Percentiles rank a stretch among this genome's conserved stretches.
Conservation (phyloP, 2,888 invertebrate genomes). For the Dryadula phaetusa region DNA sequence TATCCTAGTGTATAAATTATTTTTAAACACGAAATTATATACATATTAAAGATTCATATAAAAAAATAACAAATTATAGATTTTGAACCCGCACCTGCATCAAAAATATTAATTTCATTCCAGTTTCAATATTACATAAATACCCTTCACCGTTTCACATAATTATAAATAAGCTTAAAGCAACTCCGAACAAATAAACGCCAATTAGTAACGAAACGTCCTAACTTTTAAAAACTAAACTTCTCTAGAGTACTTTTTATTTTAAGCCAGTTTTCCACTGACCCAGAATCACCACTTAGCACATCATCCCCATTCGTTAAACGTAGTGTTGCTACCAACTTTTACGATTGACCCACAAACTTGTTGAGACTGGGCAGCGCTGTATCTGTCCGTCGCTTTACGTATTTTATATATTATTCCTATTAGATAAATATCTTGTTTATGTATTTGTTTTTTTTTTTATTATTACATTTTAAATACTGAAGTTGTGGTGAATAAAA, state of each 20-base stretch:
- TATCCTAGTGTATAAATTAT: too few species aligned
- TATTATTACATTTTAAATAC: too few species aligned
- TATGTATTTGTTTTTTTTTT: too few species aligned
- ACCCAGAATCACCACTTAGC: slow-evolving; percentile 35
- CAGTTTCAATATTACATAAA: background rate
- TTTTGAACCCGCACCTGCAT: too few species aligned
- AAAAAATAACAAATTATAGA: too few species aligned
- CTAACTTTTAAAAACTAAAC: slow-evolving; percentile 20
- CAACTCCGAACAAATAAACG: slow-evolving; percentile 6
- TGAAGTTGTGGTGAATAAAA: too few species aligned
- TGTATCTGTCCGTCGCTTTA: background rate
- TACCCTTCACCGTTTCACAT: background rate
- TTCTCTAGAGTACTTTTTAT: slow-evolving; percentile 10
- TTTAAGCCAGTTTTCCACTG: slow-evolving; percentile 28
- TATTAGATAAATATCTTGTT: too few species aligned
- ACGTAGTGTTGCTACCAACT: slow-evolving; percentile 44
- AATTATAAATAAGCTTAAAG: slow-evolving; percentile 6
- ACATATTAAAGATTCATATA: too few species aligned
- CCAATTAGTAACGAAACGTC: slow-evolving; percentile 26
- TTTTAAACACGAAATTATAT: too few species aligned
- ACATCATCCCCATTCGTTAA: slow-evolving; percentile 46
- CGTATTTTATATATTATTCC: background rate
- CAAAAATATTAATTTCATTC: too few species aligned
- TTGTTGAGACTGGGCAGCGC: slow-evolving; percentile 15
- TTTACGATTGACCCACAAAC: slow-evolving; percentile 49